A percentile compares a stretch with the other conserved stretches of the same genome.
These are phyloP conservation scores for Drosophila emarginata DNA, from an alignment of 2,888 invertebrate species.

Conservation along the genomic window DNA sequence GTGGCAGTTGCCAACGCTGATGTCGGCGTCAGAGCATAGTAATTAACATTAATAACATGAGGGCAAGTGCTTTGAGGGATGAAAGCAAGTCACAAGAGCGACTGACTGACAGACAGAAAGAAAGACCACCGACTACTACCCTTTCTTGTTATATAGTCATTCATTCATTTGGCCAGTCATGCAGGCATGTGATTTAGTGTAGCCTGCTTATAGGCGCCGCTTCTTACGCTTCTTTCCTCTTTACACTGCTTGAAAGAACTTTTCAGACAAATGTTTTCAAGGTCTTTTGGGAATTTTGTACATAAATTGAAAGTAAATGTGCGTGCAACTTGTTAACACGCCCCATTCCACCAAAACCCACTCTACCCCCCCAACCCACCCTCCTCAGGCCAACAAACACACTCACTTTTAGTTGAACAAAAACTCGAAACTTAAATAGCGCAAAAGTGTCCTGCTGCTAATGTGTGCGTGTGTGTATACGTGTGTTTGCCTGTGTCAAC, in stretches of 20 bases:
- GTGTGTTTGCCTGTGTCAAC: conserved; percentile 37
- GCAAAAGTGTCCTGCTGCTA: conserved; percentile 32
- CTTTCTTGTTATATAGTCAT: conserved; percentile 19
- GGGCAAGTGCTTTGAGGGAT: conserved; percentile 21
- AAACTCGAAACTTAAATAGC: conserved; percentile 4
- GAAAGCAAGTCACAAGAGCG: background rate
- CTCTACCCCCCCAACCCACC: background rate
- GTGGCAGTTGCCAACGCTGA: conserved; percentile 3
- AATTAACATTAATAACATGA: conserved; percentile 57
- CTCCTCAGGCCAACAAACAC: background rate
- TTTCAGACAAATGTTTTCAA: conserved; percentile 39
- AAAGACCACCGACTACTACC: background rate
- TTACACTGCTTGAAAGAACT: conserved; percentile 21
- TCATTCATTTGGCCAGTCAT: conserved; percentile 11
- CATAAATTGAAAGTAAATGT: conserved; percentile 61
- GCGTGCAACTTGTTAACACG: conserved; percentile 42
- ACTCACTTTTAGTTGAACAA: too few relatives aligned
- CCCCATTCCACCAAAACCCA: conserved; percentile 10
- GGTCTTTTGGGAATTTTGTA: conserved; percentile 49
- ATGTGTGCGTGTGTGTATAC: background rate
- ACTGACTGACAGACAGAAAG: conserved; percentile 16
- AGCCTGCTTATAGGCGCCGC: conserved; percentile 28
- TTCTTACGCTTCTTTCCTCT: too few relatives aligned
- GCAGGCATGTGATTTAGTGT: conserved; percentile 51
- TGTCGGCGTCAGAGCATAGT: conserved; percentile 29